Conservation (phyloP, 2,888 invertebrate species). For the Phragmatobia fuliginosa region DNA sequence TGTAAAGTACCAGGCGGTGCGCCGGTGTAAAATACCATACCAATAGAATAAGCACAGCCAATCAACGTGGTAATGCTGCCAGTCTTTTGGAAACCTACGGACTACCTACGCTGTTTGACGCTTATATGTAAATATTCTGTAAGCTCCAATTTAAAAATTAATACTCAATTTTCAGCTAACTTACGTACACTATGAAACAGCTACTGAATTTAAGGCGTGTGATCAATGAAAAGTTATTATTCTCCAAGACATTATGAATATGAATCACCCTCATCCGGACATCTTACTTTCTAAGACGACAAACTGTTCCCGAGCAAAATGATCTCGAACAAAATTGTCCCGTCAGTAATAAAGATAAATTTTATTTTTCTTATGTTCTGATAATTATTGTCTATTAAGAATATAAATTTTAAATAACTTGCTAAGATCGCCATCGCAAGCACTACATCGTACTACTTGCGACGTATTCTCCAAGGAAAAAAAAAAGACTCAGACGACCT, state of each 20-base stretch:
- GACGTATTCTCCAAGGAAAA: too few species aligned
- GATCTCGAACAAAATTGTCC: conserved; percentile 58
- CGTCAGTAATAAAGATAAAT: conserved; percentile 62
- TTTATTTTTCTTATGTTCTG: conserved; percentile 35
- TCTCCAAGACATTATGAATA: conserved; percentile 68
- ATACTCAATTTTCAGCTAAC: not conserved
- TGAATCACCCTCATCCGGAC: conserved; percentile 58
- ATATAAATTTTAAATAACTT: conserved; percentile 28
- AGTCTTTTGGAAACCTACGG: too few species aligned
- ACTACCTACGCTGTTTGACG: too few species aligned
- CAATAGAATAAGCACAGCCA: too few species aligned
- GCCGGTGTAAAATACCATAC: too few species aligned
- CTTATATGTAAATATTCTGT: too few species aligned
- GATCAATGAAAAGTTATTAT: conserved; percentile 73
- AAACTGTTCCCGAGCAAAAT: conserved; percentile 51
- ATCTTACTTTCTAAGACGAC: conserved; percentile 62
- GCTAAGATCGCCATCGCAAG: conserved; percentile 12
- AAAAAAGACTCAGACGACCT: too few species aligned
- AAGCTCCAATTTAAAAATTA: not conserved
- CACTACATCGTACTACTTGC: too few species aligned
- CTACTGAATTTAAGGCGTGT: conserved; percentile 25
- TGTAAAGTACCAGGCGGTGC: too few species aligned
- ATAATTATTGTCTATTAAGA: conserved; percentile 43
- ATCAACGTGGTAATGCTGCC: too few species aligned
- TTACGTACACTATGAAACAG: not conserved